Evolutionary conservation across 2,888 invertebrate species (phyloP).

Genomic region (Ashinkailepas kermadecensis): DNA sequence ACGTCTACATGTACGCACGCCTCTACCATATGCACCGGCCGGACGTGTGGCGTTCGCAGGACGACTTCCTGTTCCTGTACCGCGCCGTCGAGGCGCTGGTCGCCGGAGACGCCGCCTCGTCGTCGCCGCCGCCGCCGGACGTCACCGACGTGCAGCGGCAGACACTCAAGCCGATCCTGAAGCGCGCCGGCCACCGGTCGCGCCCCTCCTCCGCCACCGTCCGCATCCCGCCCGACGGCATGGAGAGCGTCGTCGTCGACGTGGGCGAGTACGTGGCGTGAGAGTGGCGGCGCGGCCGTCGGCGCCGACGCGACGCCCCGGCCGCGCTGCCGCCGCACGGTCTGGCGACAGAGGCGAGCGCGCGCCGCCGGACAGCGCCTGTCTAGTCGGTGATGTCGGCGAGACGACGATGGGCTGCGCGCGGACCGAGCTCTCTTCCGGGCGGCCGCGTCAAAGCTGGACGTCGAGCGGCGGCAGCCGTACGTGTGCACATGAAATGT

Average conservation of each 20-base stretch:
- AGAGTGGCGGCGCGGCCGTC: constrained; percentile 1
- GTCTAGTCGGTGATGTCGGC: background rate
- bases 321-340: background rate
- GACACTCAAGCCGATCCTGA: constrained; percentile 24
- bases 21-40: constrained; percentile 78
- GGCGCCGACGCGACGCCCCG: background rate
- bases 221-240: constrained; percentile 33
- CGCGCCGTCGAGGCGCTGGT: constrained; percentile 52
- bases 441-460: background rate
- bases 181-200: background rate
- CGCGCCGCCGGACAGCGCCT: background rate
- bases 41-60: constrained; percentile 61
- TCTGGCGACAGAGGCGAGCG: too few species aligned
- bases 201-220: constrained; percentile 24
- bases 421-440: background rate
- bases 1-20: constrained; percentile 84
- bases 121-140: constrained; percentile 7
- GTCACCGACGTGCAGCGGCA: constrained; percentile 10
- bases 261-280: background rate
- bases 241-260: constrained; percentile 27
- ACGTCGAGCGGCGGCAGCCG: too few species aligned
- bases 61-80: constrained; percentile 64
- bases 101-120: constrained; percentile 27
- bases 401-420: background rate
- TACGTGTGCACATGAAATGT: too few species aligned